Base-by-base conservation (phyloP, 2,113 vertebrate species). In the Pitta sordida region DNA sequence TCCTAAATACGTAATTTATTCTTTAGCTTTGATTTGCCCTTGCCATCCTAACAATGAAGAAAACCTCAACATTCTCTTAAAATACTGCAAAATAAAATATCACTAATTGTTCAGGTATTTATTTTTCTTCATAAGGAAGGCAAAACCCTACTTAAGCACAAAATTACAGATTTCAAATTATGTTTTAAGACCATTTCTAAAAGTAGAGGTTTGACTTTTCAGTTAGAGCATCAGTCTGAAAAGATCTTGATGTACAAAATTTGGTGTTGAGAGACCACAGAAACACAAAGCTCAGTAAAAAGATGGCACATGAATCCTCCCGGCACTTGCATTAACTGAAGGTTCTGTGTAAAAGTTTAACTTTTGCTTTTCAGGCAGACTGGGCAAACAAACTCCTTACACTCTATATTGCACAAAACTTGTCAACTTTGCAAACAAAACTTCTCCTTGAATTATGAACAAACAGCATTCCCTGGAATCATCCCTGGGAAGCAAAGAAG, bases 261-360 rank as follows among this genome's bases (percentile, higher is more conserved):
- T 56, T 81, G 16, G 5, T 62, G 24, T 2, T n/a, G 15, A 2
- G 15, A 86, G 32, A 39, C 9, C 13, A 62, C 15, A 67, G 36
- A 71, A 88, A 48, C 15, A 59, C 23, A 51, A 68, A 56, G 27
- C 27, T 92, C 44, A 69, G 22, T 10, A 56, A 53, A n/a, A 56
- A 60, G 24, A 46, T 58, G 46, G 44, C 29, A 77, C 16, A 4
- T 4, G 22, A 49, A 43, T 74, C 22, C 65, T 46, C 52, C 16
- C 1, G 3, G 32, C 1, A 1, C 8, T 17, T 36, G 37, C 9
- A 34, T 17, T 27, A 46, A 29, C n/a, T 30, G 39, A 64, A 15
- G 24, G 7, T 19, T 56, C 29, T 51, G 7, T 43, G 15, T 19
- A 78, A 91, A 65, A 86, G 9, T 9, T 7, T 36, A 41, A 20